These are phyloP conservation scores for Bothrops alternatus DNA, from an alignment of 2,797 vertebrate genomes.

Conservation along the genomic window DNA sequence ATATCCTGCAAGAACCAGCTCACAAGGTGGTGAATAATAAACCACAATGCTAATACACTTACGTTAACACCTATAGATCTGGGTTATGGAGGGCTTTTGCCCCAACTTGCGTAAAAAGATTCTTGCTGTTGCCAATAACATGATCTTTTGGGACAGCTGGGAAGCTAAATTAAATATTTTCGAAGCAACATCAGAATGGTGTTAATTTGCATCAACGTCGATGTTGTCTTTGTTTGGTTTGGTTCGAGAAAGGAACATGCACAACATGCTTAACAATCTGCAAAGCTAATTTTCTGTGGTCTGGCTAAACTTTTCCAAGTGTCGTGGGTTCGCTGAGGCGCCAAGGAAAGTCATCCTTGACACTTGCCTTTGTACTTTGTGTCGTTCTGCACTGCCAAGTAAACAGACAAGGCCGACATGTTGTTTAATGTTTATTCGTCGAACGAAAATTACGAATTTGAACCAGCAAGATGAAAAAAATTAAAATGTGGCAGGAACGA, in stretches of 20 bases:
- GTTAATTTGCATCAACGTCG: background rate
- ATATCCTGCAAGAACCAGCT: background rate
- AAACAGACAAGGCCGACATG: background rate
- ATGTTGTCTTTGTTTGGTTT: background rate
- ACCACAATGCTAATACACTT: background rate
- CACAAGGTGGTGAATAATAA: background rate
- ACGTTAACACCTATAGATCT: background rate
- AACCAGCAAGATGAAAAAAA: no score
- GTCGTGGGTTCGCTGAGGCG: background rate
- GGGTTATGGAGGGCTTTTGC: background rate
- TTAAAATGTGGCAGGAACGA: no score
- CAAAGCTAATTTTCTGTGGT: background rate
- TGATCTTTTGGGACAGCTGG: background rate
- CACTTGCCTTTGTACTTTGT: background rate
- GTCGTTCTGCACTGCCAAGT: background rate
- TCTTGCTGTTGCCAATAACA: background rate
- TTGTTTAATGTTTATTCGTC: no score
- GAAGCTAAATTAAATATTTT: background rate
- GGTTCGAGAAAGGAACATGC: background rate
- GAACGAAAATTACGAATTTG: no score
- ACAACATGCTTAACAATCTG: background rate
- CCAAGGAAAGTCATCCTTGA: conserved; percentile 1
- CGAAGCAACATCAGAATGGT: background rate
- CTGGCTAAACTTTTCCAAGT: background rate
- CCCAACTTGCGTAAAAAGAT: background rate